phyloP scores from a whole-genome alignment of 2,797 vertebrate genomes.

The Apodemus agrarius region DNA sequence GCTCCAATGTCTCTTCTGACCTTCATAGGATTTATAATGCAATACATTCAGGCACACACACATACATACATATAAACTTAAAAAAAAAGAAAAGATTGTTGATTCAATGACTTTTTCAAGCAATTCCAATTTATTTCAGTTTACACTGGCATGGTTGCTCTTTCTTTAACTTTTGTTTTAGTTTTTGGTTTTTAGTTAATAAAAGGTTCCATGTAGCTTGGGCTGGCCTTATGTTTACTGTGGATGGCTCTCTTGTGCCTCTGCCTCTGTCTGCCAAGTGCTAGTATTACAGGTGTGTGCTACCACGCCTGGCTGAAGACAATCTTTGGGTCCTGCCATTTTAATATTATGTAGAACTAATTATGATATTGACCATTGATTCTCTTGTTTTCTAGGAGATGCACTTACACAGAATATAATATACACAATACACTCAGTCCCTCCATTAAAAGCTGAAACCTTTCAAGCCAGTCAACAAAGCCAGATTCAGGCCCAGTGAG shows the following conservation, averaged over 20 bases:
- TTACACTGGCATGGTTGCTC: neutral
- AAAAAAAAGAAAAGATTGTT: neutral
- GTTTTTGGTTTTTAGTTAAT: neutral
- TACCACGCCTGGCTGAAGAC: neutral
- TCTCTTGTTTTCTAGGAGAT: neutral
- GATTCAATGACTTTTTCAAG: neutral
- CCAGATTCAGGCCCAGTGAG: neutral
- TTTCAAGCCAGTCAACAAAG: neutral
- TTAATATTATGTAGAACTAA: conserved; percentile 24
- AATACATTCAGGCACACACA: no score
- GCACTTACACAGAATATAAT: neutral
- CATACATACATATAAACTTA: neutral
- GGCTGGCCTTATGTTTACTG: neutral
- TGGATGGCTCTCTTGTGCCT: neutral
- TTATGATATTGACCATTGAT: neutral
- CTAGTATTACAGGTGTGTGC: neutral
- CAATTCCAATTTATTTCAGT: neutral
- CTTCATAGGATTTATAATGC: no score
- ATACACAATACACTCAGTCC: neutral
- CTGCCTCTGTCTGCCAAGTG: neutral
- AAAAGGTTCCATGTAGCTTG: neutral
- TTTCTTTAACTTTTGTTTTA: neutral
- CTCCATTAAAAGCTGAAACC: neutral
- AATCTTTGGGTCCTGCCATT: conserved; percentile 17
- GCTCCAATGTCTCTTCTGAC: neutral